A percentile compares a stretch with the other conserved stretches of the same genome.
phyloP scores from a whole-genome alignment of 2,797 vertebrate species.

The Myiothlypis chrysogaster region DNA sequence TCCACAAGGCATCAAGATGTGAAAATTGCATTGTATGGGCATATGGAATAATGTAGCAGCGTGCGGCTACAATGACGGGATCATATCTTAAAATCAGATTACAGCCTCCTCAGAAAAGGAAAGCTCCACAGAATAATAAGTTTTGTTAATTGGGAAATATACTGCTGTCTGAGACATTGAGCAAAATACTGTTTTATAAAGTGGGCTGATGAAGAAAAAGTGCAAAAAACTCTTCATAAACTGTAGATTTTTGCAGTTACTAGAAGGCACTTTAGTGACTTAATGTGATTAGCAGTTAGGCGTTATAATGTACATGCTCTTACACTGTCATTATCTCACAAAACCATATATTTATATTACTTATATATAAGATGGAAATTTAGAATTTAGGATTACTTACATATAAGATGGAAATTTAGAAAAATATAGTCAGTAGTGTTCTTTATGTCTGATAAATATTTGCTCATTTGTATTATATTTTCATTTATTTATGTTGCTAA shows the following conservation, averaged over 20 bases:
- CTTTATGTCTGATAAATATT: neutral
- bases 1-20: neutral
- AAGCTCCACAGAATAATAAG: neutral
- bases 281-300: neutral
- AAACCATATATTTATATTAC: neutral
- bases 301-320: neutral
- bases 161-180: neutral
- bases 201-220: neutral
- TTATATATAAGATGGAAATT: neutral
- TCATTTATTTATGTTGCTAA: neutral
- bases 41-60: neutral
- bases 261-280: neutral
- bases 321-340: neutral
- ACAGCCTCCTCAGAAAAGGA: too few species aligned
- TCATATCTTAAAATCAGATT: too few species aligned
- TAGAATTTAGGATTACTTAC: neutral
- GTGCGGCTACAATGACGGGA: too few species aligned
- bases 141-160: neutral
- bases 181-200: neutral
- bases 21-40: neutral
- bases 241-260: neutral
- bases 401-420: neutral
- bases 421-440: neutral
- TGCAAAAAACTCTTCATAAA: neutral
- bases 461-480: neutral